Percentiles rank a stretch among this genome's conserved stretches.
phyloP scores from a whole-genome alignment of 2,113 vertebrate species.

The Galeopterus variegatus region DNA sequence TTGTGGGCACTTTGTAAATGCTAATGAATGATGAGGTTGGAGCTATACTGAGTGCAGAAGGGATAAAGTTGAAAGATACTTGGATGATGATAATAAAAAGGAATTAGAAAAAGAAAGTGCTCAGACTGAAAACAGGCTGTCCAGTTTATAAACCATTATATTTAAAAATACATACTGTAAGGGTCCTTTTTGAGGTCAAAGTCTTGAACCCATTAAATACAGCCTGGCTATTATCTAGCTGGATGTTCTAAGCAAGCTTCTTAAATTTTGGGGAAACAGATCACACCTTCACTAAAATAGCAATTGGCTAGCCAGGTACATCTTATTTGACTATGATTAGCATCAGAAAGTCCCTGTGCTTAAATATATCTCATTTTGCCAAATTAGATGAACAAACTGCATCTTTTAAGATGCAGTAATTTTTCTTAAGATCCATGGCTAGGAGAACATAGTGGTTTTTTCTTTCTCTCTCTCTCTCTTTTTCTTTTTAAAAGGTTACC shows the following conservation, averaged over 20 bases:
- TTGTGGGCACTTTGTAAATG: background rate
- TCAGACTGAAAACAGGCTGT: too few species aligned
- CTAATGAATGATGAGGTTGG: background rate
- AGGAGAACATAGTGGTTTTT: background rate
- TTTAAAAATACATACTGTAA: too few species aligned
- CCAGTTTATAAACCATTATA: too few species aligned
- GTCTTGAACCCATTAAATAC: background rate
- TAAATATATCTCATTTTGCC: slow-evolving; percentile 55
- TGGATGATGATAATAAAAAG: too few species aligned
- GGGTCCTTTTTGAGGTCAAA: too few species aligned
- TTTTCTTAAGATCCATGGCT: background rate
- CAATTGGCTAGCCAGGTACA: background rate
- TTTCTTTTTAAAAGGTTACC: too few species aligned
- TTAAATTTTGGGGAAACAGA: background rate
- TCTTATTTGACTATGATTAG: slow-evolving; percentile 49
- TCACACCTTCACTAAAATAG: background rate
- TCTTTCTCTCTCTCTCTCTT: too few species aligned
- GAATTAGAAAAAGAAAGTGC: too few species aligned
- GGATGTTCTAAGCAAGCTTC: background rate
- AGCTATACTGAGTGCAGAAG: background rate
- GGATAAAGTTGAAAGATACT: too few species aligned
- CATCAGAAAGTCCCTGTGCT: slow-evolving; percentile 39
- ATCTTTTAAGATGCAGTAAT: slow-evolving; percentile 21
- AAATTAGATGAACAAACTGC: slow-evolving; percentile 50
- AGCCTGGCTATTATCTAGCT: background rate